Conservation (phyloP, 2,888 invertebrate genomes). For the Diarsia dahlii region DNA sequence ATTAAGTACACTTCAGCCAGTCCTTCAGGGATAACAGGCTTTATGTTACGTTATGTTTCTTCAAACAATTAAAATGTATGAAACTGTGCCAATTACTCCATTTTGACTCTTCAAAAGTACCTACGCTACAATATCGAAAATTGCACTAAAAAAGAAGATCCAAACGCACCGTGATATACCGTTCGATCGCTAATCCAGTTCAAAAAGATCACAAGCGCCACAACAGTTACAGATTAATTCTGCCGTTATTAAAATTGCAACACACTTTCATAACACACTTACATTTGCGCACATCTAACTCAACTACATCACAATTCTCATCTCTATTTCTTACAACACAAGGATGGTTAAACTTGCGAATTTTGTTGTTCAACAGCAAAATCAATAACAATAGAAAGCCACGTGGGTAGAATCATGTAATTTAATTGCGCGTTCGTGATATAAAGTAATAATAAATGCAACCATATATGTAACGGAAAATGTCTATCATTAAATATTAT, state of each 20-base stretch:
- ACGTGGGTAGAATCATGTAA: conserved; percentile 63
- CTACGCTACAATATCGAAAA: background rate
- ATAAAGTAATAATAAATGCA: conserved; percentile 65
- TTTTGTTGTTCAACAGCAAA: conserved; percentile 3
- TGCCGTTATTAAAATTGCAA: conserved; percentile 70
- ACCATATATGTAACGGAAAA: conserved; percentile 65
- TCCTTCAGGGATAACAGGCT: too few species aligned
- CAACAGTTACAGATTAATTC: conserved; percentile 65
- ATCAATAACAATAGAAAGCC: conserved; percentile 65
- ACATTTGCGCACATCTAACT: conserved; percentile 24
- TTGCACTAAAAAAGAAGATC: background rate
- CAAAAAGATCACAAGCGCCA: conserved; percentile 48
- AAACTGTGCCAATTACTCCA: background rate
- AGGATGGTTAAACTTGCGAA: conserved; percentile 11
- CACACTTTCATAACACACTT: conserved; percentile 54
- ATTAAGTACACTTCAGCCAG: too few species aligned
- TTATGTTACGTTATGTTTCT: background rate
- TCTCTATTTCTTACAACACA: conserved; percentile 1
- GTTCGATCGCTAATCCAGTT: conserved; percentile 51
- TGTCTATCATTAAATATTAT: conserved; percentile 48
- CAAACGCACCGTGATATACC: conserved; percentile 45
- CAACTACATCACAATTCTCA: conserved; percentile 10
- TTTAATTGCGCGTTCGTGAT: conserved; percentile 70
- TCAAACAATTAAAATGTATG: background rate
- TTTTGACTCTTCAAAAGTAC: background rate